Percentiles rank a stretch among this genome's conserved stretches.
Evolutionary conservation across 2,888 invertebrate genomes (phyloP).

Genomic region (Brassicogethes aeneus): DNA sequence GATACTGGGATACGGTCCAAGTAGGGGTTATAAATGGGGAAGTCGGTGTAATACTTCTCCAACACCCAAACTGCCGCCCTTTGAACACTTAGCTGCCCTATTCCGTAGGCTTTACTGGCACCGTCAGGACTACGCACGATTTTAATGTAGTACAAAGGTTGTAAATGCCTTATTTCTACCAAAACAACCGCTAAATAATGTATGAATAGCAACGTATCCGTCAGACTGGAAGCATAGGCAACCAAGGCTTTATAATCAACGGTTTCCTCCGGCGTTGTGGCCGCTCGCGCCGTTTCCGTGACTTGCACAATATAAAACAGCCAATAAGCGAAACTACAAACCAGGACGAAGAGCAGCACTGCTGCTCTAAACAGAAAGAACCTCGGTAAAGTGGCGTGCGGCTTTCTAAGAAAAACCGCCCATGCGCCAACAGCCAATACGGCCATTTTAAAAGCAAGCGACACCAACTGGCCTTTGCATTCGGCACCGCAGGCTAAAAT

Average conservation of each 20-base stretch:
- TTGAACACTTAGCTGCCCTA: slow-evolving; percentile 89
- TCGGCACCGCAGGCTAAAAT: slow-evolving; percentile 81
- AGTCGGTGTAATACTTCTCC: slow-evolving; percentile 92
- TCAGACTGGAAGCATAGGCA: slow-evolving; percentile 84
- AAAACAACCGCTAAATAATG: slow-evolving; percentile 90
- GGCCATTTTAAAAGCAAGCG: slow-evolving; percentile 83
- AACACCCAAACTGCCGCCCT: slow-evolving; percentile 91
- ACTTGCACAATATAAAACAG: slow-evolving; percentile 93
- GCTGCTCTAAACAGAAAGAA: slow-evolving; percentile 86
- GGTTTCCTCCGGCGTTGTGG: slow-evolving; percentile 70
- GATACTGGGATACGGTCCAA: slow-evolving; percentile 84
- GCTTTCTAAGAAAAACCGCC: slow-evolving; percentile 82
- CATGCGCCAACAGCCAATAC: slow-evolving; percentile 84
- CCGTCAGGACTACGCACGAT: slow-evolving; percentile 95
- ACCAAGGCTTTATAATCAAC: slow-evolving; percentile 83
- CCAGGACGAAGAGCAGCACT: slow-evolving; percentile 77
- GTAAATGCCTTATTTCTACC: slow-evolving; percentile 86
- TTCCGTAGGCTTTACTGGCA: slow-evolving; percentile 76
- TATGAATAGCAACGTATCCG: slow-evolving; percentile 89
- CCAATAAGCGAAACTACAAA: slow-evolving; percentile 96
- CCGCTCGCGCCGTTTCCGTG: slow-evolving; percentile 70
- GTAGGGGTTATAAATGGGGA: slow-evolving; percentile 94
- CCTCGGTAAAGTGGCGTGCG: slow-evolving; percentile 81
- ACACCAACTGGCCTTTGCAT: slow-evolving; percentile 88
- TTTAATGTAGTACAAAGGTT: slow-evolving; percentile 81